These are phyloP conservation scores for Stomatorhinus ivindoensis DNA, from an alignment of 2,113 vertebrate species.

Conservation along the genomic window DNA sequence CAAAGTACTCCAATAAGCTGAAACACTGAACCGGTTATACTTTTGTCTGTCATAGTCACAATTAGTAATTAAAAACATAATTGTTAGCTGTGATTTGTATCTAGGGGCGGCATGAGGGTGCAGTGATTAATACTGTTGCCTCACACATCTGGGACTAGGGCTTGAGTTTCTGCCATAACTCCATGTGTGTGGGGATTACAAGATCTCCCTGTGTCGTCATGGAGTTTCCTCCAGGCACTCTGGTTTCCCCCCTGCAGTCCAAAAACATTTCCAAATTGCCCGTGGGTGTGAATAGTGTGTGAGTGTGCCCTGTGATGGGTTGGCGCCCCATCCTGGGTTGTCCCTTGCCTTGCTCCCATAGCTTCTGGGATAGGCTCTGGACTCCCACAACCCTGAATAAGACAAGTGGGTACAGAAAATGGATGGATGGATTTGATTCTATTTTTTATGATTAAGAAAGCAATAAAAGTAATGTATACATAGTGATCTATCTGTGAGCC, in stretches of 20 bases:
- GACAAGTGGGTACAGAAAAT: neutral
- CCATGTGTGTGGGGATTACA: neutral
- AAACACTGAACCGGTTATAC: neutral
- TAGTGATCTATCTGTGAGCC: neutral
- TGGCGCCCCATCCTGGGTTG: neutral
- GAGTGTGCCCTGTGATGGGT: neutral
- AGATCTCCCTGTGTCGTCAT: neutral
- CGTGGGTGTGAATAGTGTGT: neutral
- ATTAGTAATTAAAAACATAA: neutral
- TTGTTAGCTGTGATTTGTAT: neutral
- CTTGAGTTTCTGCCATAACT: neutral
- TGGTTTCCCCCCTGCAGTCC: neutral
- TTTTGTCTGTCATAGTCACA: neutral
- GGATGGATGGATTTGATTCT: neutral
- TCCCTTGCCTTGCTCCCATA: neutral
- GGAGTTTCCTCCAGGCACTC: neutral
- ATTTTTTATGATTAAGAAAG: neutral
- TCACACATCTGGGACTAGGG: neutral
- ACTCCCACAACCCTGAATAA: neutral
- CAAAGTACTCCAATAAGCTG: slow-evolving; percentile 62
- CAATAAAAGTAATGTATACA: neutral
- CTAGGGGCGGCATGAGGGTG: neutral
- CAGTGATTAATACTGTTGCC: neutral
- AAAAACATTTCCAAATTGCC: neutral
- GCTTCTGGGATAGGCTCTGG: neutral